Percentiles rank a stretch among this genome's conserved stretches.
These are phyloP conservation scores for Rhynchotus rufescens DNA, from an alignment of 2,797 vertebrate species.

Conservation along the genomic window DNA sequence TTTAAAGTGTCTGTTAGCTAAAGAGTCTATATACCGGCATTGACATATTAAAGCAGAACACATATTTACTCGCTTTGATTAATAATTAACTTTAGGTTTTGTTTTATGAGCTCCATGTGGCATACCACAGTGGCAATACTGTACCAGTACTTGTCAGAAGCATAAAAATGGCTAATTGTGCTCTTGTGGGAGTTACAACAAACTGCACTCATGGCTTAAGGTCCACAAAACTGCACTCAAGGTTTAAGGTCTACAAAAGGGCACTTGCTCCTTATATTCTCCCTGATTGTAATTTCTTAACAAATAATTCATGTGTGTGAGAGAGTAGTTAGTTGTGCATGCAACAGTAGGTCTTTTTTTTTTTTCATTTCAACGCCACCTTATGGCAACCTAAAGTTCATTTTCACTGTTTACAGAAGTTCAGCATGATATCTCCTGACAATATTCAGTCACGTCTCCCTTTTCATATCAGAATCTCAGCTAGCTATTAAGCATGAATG, in stretches of 20 bases:
- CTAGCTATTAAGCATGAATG: background rate
- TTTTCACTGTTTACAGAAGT: background rate
- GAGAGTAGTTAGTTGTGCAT: background rate
- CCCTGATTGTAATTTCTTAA: background rate
- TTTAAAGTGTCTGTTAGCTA: slow-evolving; percentile 27
- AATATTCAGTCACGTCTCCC: background rate
- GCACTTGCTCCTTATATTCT: background rate
- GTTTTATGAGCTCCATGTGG: background rate
- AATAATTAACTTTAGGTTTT: slow-evolving; percentile 44
- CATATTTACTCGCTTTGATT: slow-evolving; percentile 31
- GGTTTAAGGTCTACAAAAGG: background rate
- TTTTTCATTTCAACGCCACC: background rate
- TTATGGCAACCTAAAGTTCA: background rate
- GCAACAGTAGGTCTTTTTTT: background rate
- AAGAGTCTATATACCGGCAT: slow-evolving; percentile 28
- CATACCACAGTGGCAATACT: background rate
- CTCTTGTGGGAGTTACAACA: fast-evolving
- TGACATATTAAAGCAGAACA: slow-evolving; percentile 29
- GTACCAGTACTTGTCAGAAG: background rate
- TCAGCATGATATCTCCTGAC: background rate
- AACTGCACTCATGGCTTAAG: background rate
- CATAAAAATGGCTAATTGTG: background rate
- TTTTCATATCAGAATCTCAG: background rate
- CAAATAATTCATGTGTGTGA: background rate
- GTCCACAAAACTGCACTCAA: background rate